Conservation (phyloP, 2,888 invertebrate genomes). For the Polylopha cassiicola region DNA sequence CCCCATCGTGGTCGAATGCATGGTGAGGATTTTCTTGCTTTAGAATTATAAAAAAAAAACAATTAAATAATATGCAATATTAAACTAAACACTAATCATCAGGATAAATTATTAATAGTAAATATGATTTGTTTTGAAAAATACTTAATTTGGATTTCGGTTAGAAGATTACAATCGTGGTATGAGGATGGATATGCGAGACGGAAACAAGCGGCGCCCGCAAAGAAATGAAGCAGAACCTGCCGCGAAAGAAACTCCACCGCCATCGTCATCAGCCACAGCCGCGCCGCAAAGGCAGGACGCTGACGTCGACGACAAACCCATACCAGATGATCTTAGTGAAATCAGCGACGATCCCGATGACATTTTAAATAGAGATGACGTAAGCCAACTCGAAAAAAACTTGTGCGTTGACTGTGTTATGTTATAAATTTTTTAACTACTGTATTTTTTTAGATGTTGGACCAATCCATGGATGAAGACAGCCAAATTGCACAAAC, state of each 20-base stretch:
- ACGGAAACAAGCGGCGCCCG: conserved; percentile 56
- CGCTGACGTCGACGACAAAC: conserved; percentile 67
- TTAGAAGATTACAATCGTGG: conserved; percentile 65
- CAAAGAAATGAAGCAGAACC: conserved; percentile 56
- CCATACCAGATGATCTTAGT: conserved; percentile 84
- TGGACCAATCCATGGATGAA: conserved; percentile 62
- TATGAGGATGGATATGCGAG: conserved; percentile 61
- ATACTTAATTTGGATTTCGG: conserved; percentile 11
- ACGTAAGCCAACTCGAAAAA: conserved; percentile 55
- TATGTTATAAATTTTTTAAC: conserved; percentile 7
- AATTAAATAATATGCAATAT: neutral
- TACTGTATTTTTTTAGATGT: conserved; percentile 45
- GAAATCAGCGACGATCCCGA: conserved; percentile 94
- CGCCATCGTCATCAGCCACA: conserved; percentile 54
- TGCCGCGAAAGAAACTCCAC: conserved; percentile 45
- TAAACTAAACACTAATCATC: too few relatives aligned
- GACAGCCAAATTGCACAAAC: conserved; percentile 53
- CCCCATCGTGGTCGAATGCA: conserved; percentile 70
- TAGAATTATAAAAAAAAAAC: neutral
- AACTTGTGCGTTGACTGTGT: neutral
- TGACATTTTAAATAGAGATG: conserved; percentile 89
- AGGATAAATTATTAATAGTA: too few relatives aligned
- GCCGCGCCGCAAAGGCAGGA: conserved; percentile 47
- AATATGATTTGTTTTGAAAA: too few relatives aligned
- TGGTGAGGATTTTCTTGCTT: conserved; percentile 37